A percentile compares a stretch with the other conserved stretches of the same genome.
Conservation (phyloP, 2,113 vertebrate genomes). For the Sapayoa aenigma region DNA sequence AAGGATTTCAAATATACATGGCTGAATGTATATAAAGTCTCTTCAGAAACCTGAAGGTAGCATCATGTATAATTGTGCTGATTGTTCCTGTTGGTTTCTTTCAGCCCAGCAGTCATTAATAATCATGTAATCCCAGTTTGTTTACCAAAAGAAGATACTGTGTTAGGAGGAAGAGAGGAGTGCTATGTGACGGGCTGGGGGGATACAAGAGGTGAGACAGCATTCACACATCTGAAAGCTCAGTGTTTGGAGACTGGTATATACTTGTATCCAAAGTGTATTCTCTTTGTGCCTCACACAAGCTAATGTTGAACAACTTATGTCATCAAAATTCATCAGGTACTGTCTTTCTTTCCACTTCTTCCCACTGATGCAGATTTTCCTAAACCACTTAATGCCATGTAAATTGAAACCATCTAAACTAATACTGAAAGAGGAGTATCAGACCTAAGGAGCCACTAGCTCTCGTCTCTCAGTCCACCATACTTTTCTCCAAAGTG, state of each 20-base stretch:
- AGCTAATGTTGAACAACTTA: not conserved
- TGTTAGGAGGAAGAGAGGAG: conserved; percentile 81
- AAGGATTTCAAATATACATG: not conserved
- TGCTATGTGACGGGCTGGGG: conserved; percentile 96
- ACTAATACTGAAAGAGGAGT: not conserved
- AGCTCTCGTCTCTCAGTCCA: not conserved
- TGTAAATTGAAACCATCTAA: not conserved
- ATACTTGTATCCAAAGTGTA: not conserved
- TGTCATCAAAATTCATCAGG: not conserved
- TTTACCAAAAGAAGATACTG: conserved; percentile 80
- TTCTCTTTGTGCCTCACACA: not conserved
- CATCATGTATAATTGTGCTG: not conserved
- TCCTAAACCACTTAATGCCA: not conserved
- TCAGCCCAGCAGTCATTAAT: conserved; percentile 83
- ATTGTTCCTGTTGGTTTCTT: conserved; percentile 28
- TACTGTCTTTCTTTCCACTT: not conserved
- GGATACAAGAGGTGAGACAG: conserved; percentile 84
- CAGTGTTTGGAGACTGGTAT: not conserved
- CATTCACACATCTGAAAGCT: not conserved
- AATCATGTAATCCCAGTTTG: conserved; percentile 84
- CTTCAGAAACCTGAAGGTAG: not conserved
- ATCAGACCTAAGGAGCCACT: not conserved
- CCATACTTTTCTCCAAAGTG: not conserved
- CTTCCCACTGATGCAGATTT: not conserved
- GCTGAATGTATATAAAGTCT: not conserved